phyloP scores from a whole-genome alignment of 2,113 vertebrate genomes.

The Periophthalmodon schlosseri region DNA sequence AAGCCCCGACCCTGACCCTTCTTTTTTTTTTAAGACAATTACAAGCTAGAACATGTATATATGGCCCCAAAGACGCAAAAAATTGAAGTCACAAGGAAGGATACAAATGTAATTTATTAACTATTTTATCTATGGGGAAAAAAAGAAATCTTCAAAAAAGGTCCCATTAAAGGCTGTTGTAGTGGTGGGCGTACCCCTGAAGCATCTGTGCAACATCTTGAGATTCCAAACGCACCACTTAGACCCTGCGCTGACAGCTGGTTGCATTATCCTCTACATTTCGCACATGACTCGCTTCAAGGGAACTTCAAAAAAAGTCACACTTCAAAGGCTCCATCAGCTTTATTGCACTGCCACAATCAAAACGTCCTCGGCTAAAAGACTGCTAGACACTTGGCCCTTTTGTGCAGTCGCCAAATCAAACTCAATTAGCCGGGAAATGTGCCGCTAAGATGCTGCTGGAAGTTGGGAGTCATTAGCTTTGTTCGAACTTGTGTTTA shows the following conservation, averaged over 20 bases:
- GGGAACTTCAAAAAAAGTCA: conserved; percentile 61
- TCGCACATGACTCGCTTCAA: conserved; percentile 64
- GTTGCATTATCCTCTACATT: conserved; percentile 64
- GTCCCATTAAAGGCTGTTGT: conserved; percentile 33
- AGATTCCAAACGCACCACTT: conserved; percentile 52
- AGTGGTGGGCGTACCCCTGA: conserved; percentile 34
- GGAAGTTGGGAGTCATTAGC: conserved; percentile 54
- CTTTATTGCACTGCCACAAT: conserved; percentile 52
- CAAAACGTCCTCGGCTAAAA: conserved; percentile 65
- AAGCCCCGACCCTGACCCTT: too few species aligned
- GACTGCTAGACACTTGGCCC: conserved; percentile 53
- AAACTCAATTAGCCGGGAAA: conserved; percentile 67
- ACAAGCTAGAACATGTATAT: neutral
- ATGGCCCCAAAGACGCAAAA: neutral
- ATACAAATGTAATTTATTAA: neutral
- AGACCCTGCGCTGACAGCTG: conserved; percentile 64
- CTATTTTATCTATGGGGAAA: conserved; percentile 18
- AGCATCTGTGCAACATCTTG: conserved; percentile 57
- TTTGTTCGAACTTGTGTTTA: conserved; percentile 55
- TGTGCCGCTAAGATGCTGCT: conserved; percentile 36
- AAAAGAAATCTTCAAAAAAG: conserved; percentile 27
- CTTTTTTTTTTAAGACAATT: too few species aligned
- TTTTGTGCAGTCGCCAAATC: conserved; percentile 60
- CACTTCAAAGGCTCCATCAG: conserved; percentile 66
- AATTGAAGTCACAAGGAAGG: neutral